phyloP scores from a whole-genome alignment of 2,797 vertebrate species.

The Mus minutoides region DNA sequence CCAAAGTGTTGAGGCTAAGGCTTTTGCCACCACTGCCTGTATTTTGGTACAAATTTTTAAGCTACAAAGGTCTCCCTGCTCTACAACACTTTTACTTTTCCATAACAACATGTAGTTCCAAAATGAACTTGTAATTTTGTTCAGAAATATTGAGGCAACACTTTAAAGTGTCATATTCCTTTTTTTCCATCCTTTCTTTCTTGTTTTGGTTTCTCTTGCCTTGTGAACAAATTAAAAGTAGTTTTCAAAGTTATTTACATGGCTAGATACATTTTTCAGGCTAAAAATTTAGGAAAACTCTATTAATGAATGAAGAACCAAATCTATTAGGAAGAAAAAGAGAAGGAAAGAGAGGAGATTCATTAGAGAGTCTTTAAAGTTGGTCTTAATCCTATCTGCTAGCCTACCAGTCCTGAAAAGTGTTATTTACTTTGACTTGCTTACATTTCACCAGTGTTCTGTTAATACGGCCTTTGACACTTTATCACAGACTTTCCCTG shows the following conservation, averaged over 20 bases:
- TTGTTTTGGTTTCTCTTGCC: too few relatives aligned
- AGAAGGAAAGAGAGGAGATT: too few relatives aligned
- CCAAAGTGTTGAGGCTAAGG: too few relatives aligned
- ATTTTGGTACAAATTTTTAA: not conserved
- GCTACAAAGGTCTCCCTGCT: not conserved
- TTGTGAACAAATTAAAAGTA: not conserved
- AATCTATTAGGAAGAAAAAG: not conserved
- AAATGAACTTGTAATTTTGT: not conserved
- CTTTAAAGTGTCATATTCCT: not conserved
- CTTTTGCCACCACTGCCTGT: too few relatives aligned
- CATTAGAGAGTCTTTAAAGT: not conserved
- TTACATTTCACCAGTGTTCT: not conserved
- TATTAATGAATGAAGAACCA: not conserved
- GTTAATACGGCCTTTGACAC: not conserved
- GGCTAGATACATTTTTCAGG: not conserved
- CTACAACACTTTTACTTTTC: not conserved
- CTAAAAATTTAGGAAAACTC: not conserved
- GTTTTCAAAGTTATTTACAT: not conserved
- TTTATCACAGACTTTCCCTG: not conserved
- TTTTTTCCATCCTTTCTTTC: not conserved
- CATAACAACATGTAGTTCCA: not conserved
- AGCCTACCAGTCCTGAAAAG: not conserved
- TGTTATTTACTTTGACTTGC: not conserved
- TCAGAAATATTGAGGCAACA: not conserved
- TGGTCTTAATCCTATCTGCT: not conserved